Evolutionary conservation across 2,888 invertebrate species (phyloP), one percentile per base, ranked within the genome.

Genomic region (Blastobasis lacticolella): DNA sequence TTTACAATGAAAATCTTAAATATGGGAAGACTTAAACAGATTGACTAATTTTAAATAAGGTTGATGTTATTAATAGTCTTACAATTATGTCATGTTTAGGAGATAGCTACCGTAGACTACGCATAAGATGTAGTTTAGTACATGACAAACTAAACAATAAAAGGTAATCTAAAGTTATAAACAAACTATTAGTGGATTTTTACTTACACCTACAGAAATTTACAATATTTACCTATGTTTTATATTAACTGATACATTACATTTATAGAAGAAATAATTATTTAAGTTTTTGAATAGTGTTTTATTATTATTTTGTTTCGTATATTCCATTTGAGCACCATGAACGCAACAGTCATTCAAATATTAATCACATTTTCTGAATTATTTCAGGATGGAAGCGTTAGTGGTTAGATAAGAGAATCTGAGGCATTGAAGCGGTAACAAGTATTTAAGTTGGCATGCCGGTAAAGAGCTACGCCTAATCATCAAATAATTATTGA

Each of bases 21-120:
- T 58, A 62, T 73, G 72, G 23, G 75, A 78, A 78, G 73, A 76
- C 78, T 78, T 81, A 80, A 51, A 58, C 62, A 75, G 69, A 74
- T 74, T 82, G 80, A 82, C 81, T 82, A 75, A 6, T 66, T 71
- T 67, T 66, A 67, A 62, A 59, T 59, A 49, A 52, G 51, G 23
- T 23, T 54, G 51, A 52, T 51, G 61, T 56, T 54, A 62, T 66
- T 69, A 66, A 42, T 42, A 5, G 64, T 69, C 68, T 71, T 68
- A 72, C 53, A 59, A 59, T 57, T 69, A 69, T 71, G 75, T 72
- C 75, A 75, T 71, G 70, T 72, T 68, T 60, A 56, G 53, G 66
- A 68, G 66, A 71, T 69, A 73, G 71, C 70, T 72, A 73, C 67
- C 67, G 54, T 66, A 60, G 59, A 62, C 58, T 52, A 43, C 42